These are phyloP conservation scores for Eunapius fragilis DNA, from an alignment of 37 sponge, comb jelly and placozoan genomes.

Conservation along the genomic window DNA sequence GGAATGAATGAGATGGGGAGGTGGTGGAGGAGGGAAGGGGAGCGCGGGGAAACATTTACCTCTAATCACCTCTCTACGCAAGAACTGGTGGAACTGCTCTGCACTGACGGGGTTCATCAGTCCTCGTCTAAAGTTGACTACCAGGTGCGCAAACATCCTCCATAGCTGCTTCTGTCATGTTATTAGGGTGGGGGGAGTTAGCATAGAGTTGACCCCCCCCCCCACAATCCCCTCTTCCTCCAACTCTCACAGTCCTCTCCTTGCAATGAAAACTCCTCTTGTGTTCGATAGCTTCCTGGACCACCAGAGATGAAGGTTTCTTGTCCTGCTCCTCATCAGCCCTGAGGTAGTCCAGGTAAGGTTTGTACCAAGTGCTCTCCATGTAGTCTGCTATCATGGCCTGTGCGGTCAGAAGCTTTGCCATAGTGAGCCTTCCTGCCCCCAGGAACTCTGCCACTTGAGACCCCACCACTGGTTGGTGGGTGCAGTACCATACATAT, in stretches of 20 bases:
- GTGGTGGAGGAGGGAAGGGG: not conserved
- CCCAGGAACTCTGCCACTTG: not conserved
- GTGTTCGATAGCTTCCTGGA: not conserved
- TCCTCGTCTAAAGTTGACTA: slow-evolving; percentile 65
- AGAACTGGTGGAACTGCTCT: slow-evolving; percentile 39
- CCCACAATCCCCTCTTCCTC: not conserved
- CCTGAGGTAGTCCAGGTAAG: slow-evolving; percentile 25
- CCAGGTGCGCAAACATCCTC: slow-evolving; percentile 52
- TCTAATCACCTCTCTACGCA: slow-evolving; percentile 42
- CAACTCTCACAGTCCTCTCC: slow-evolving; percentile 20
- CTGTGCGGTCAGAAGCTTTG: slow-evolving; percentile 59
- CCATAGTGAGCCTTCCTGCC: not conserved
- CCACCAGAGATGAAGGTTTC: not conserved
- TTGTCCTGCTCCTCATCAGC: slow-evolving; percentile 7
- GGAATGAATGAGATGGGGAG: too few relatives aligned
- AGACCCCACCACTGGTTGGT: not conserved
- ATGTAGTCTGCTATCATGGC: slow-evolving; percentile 16
- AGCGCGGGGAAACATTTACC: not conserved
- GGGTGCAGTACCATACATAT: too few relatives aligned
- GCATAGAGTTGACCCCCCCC: not conserved
- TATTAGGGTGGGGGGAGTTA: not conserved
- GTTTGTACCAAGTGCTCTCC: slow-evolving; percentile 56
- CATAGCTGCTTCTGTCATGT: slow-evolving; percentile 53
- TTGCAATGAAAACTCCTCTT: slow-evolving; percentile 15
- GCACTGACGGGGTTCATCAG: slow-evolving; percentile 28